Base-by-base conservation (phyloP, 2,113 vertebrate species). In the Martes martes region DNA sequence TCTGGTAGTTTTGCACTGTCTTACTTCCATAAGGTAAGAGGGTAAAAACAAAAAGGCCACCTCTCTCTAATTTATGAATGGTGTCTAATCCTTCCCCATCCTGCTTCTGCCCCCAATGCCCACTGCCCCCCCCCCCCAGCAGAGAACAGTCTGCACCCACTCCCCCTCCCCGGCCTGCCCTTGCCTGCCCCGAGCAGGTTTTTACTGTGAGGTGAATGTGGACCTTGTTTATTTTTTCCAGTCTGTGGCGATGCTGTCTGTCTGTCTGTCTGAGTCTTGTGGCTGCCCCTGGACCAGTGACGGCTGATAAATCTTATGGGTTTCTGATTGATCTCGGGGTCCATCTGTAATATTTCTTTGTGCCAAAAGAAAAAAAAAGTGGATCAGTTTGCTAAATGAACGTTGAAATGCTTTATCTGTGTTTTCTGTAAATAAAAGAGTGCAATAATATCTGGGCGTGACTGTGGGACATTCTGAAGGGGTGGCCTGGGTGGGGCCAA, bases 371-470 rank as follows among this genome's bases (percentile, higher is more conserved):
- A 86, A 92, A 78, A 97, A 94, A 91, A 24, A 96, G 97, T 97
- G 98, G 96, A 88, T 95, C 31, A 71, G 96, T 99, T 99, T 98
- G 98, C 96, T 98, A 98, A 98, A 98, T 82, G 98, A 98, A 98
- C 89, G 97, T 94, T 92, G 97, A 96, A 94, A 98, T 98, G 98
- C 98, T 98, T 98, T 98, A 98, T 98, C 97, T 98, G 98, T 99
- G 98, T 98, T 99, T 99, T 99, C 98, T 99, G 99, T 99, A 99
- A 99, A 99, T 99, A 99, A 99, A 99, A 98, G 92, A 96, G 98
- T 98, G 98, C 98, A 98, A 97, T 99, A 97, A 97, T 96, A 92
- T 45, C 86, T 97, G 95, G 61, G 50, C 39, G 67, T 98, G 93
- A 80, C 26, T 28, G 45, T 73, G 92, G 82, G 65, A 9, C 5